Evolutionary conservation across 2,888 invertebrate species (phyloP), one percentile per base, ranked within the genome.

Genomic region (Lissonota sp.): DNA sequence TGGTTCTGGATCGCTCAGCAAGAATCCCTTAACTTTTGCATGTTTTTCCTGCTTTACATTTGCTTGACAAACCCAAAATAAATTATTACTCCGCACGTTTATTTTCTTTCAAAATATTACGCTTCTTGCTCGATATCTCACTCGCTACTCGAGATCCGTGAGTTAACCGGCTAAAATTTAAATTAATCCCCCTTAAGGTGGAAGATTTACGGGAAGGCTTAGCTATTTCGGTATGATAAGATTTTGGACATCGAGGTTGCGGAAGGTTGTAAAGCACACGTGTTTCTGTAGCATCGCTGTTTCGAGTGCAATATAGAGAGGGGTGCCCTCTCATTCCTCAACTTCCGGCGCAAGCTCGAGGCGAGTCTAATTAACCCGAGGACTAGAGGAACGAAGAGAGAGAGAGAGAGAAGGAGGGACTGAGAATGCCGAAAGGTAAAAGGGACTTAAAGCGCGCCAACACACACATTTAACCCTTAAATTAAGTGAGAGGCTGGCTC

Each of bases 401-500:
- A 37, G 40, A 57, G 57, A 4, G 64, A 44, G 53, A 14, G 40
- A 16, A 51, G 49, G 60, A 40, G 26, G 12, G 42, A 76, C 46
- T 71, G 57, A 49, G 53, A 67, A 83, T 69, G 80, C 75, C 72
- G 79, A 75, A 73, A 79, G 80, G 66, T 42, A 7, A 66, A 74
- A 69, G 62, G 73, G 71, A 46, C 40, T 63, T 70, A 62, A 60
- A 63, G 49, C 46, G 51, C 69, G 58, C 42, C 26, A 46, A 74
- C 60, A 64, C 70, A 57, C 58, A 79, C 80, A 75, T 82, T 86
- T 84, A 84, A 80, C 78, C 80, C 58, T 60, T 83, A 87, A 86
- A 86, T 87, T 84, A 87, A 86, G 84, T 81, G 83, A 72, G 83
- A 72, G 39, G 46, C 64, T 76, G 72, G 60, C 78, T 70, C 55